Evolutionary conservation across 2,888 invertebrate species (phyloP), one percentile per base, ranked within the genome.

Genomic region (Sminthurinus aureus): DNA sequence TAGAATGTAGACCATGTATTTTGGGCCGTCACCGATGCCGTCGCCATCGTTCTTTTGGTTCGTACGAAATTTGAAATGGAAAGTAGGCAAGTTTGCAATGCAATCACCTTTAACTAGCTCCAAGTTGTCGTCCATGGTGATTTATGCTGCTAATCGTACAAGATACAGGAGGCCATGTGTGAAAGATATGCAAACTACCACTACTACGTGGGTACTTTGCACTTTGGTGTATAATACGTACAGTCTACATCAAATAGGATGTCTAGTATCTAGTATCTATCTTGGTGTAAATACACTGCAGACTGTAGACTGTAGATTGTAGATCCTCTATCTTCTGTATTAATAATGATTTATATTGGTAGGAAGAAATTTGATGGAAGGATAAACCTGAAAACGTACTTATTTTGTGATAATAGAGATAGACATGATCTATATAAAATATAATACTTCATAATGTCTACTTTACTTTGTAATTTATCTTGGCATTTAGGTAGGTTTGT

Each of bases 81-180:
- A 69, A 69, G 69, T n/a, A n/a, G 69, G 69, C 13, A 69, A 69
- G 69, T 69, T 69, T 15, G 69, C 69, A 69, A 69, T 15, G 69
- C 69, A 69, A 69, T 69, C n/a, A n/a, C 69, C 69, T 69, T 69
- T 69, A 69, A 69, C n/a, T 69, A 22, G 69, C 69, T 69, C n/a
- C n/a, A 69, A 69, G 20, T 69, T 69, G 69, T 69, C 69, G 69
- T 69, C 58, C 58, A 58, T 58, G 58, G 58, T 58, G 58, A 58
- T 58, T 58, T 58, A 58, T 58, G 13, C 18, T 2, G 58, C 18
- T 58, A 18, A 58, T 58, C 58, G 2, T 58, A 58, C 13, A 52
- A 11, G 52, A 52, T 8, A 52, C 38, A 38, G 38, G 2, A 58
- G 58, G 58, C 58, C 18, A 58, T 58, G 13, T 58, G 13, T 58